Percentiles rank a stretch among this genome's conserved stretches.
These are phyloP conservation scores for Puffinus mauretanicus DNA, from an alignment of 2,113 vertebrate species.

Conservation along the genomic window DNA sequence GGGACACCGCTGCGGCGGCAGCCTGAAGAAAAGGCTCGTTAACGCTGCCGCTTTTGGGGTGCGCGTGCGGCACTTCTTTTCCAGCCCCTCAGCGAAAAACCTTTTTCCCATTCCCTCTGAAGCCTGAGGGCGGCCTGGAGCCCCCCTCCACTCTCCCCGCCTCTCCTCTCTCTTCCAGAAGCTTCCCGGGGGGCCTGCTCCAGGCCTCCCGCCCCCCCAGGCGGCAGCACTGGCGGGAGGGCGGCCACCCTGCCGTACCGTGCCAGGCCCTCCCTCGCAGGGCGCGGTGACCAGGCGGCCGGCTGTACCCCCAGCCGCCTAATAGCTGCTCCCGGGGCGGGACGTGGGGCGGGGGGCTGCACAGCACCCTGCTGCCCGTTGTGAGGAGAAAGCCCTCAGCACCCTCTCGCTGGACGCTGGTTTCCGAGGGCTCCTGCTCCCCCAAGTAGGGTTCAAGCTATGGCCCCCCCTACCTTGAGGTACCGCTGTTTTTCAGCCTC, in stretches of 20 bases:
- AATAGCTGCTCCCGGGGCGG: accelerated
- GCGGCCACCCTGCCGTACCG: accelerated
- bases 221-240: background rate
- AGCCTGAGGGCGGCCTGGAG: background rate
- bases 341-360: accelerated
- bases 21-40: accelerated
- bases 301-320: too few species aligned
- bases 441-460: accelerated
- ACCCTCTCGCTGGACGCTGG: background rate
- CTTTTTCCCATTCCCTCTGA: accelerated
- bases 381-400: background rate
- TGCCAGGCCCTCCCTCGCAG: too few species aligned
- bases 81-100: too few species aligned
- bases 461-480: accelerated
- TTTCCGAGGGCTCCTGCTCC: accelerated
- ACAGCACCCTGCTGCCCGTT: accelerated
- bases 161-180: background rate
- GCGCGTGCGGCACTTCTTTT: accelerated
- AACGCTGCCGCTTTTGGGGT: accelerated
- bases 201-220: accelerated
- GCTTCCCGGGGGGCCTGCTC: accelerated
- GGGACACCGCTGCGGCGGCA: accelerated
- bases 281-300: accelerated
- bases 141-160: accelerated
- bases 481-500: background rate